These are phyloP conservation scores for Manduca sexta DNA, from an alignment of 1,140 invertebrate genomes.

Conservation along the genomic window DNA sequence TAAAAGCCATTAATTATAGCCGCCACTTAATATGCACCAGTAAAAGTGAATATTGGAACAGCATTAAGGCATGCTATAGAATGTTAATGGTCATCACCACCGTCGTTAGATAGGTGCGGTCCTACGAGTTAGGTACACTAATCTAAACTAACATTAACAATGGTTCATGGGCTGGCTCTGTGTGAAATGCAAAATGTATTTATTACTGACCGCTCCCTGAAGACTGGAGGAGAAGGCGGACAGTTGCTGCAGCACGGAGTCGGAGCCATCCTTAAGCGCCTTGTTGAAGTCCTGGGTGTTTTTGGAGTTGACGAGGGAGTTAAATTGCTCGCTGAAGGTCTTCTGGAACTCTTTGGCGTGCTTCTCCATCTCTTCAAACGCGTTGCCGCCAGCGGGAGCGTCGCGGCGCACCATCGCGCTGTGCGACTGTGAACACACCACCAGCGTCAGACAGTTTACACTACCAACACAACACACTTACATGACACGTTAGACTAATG, in stretches of 20 bases:
- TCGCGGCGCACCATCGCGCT: conserved; percentile 44
- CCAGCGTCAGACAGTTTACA: not conserved
- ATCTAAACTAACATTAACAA: too few relatives aligned
- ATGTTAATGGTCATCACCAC: too few relatives aligned
- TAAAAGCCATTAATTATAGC: too few relatives aligned
- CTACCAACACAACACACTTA: not conserved
- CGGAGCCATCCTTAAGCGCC: conserved; percentile 49
- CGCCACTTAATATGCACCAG: too few relatives aligned
- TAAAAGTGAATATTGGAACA: too few relatives aligned
- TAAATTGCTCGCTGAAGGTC: conserved; percentile 47
- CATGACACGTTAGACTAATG: too few relatives aligned
- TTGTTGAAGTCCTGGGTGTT: conserved; percentile 53
- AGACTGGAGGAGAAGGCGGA: conserved; percentile 39
- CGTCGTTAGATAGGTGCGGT: too few relatives aligned
- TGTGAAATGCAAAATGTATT: too few relatives aligned
- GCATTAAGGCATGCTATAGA: too few relatives aligned
- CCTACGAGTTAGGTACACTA: too few relatives aligned
- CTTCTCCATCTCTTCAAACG: conserved; percentile 44
- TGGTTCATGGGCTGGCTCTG: too few relatives aligned
- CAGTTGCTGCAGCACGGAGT: conserved; percentile 47
- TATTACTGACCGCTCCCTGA: conserved; percentile 47
- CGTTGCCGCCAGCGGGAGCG: conserved; percentile 26
- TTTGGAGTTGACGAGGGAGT: conserved; percentile 43
- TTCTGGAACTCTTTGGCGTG: conserved; percentile 52
- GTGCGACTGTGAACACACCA: conserved; percentile 10